These are phyloP conservation scores for Chaetophractus vellerosus DNA, from an alignment of 2,797 vertebrate genomes.

Conservation along the genomic window DNA sequence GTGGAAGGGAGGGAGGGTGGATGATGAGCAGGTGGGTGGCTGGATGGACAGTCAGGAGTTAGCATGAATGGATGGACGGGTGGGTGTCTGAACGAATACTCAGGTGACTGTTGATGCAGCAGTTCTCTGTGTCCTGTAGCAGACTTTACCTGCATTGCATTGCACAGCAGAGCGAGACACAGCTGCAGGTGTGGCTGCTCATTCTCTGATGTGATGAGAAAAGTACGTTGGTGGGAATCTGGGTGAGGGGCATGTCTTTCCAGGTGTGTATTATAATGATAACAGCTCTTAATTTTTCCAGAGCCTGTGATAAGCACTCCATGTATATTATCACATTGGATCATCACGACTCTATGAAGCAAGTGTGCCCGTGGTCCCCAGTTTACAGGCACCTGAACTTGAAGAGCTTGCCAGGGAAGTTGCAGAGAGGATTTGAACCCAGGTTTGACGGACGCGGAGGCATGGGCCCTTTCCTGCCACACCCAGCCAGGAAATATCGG, in stretches of 20 bases:
- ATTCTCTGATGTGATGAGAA: slow-evolving; percentile 56
- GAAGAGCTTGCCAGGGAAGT: slow-evolving; percentile 51
- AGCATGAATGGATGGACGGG: not conserved
- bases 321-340: slow-evolving; percentile 23
- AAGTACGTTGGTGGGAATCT: not conserved
- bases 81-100: not conserved
- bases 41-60: not conserved
- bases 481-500: not conserved
- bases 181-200: slow-evolving; percentile 2
- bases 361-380: slow-evolving; percentile 39
- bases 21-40: not conserved
- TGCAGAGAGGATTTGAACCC: not conserved
- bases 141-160: slow-evolving; percentile 38
- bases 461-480: not conserved
- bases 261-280: slow-evolving; percentile 63
- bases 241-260: not conserved
- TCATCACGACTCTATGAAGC: slow-evolving; percentile 62
- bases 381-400: slow-evolving; percentile 2
- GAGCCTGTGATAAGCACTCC: not conserved
- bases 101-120: not conserved
- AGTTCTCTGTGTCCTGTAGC: not conserved
- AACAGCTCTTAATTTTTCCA: not conserved
- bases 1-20: too few species aligned
- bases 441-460: not conserved
- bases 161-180: not conserved